Base-by-base conservation (phyloP, 2,888 invertebrate genomes). In the Muschampia plurimacula region DNA sequence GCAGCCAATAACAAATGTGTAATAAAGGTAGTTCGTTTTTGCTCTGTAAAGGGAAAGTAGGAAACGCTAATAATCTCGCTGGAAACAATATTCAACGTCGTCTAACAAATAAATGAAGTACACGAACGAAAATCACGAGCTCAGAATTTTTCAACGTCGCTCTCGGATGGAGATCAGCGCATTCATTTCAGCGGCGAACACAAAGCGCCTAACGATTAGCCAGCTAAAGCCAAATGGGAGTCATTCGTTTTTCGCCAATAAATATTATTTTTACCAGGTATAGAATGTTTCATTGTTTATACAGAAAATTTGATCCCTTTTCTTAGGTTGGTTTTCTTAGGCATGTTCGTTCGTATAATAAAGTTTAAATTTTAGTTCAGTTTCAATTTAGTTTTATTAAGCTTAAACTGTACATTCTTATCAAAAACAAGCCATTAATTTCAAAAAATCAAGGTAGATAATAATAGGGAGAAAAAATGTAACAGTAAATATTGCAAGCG, bases 81-180 rank as follows among this genome's bases (percentile, higher is more conserved):
- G 85, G 85, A 88, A 90, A 89, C 88, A 89, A 89, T 90, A 90
- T 89, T 88, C 84, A 82, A 84, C 82, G 85, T 84, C 83, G 83
- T 82, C 84, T 83, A 77, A 86, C 83, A 86, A 89, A 90, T 89
- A 91, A 92, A 92, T 89, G 88, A 89, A 87, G 85, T 84, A 88
- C 92, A 91, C 91, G 92, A 92, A 87, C 86, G 83, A 88, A 92
- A 91, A 92, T 91, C 93, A 92, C 93, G 93, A 91, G 87, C 83
- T 85, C 82, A 85, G 88, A 88, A 92, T 92, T 93, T 93, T 92
- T 92, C 92, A 92, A 91, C 88, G 91, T 93, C 90, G 83, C 80
- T 79, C 83, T 82, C 79, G 84, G 83, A 89, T 89, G 88, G 88
- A 82, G 88, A 90, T 89, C 85, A 79, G 82, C 79, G 79, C 52